These are phyloP conservation scores for Drosophila antonietae DNA, from an alignment of 2,888 invertebrate species.

Conservation along the genomic window DNA sequence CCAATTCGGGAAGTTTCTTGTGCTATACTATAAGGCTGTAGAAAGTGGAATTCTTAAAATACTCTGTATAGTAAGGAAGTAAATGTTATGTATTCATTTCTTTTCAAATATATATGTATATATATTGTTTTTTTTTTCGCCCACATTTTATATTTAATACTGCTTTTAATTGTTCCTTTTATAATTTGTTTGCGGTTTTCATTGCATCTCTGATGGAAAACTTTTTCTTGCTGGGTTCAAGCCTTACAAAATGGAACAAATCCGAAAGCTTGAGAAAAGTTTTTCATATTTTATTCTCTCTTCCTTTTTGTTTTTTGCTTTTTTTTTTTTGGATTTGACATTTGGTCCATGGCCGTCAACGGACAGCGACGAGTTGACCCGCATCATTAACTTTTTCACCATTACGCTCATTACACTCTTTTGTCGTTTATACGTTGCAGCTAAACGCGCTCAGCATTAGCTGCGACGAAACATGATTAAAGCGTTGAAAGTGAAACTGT, in stretches of 20 bases:
- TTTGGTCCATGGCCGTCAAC: conserved; percentile 66
- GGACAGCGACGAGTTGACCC: conserved; percentile 58
- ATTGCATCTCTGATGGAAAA: not conserved
- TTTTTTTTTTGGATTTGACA: conserved; percentile 63
- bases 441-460: conserved; percentile 27
- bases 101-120: too few relatives aligned
- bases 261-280: conserved; percentile 39
- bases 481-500: not conserved
- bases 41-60: not conserved
- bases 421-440: conserved; percentile 46
- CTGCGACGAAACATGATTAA: not conserved
- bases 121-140: not conserved
- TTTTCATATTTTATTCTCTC: conserved; percentile 13
- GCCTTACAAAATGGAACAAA: conserved; percentile 18
- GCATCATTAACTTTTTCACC: conserved; percentile 73
- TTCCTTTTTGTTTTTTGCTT: not conserved
- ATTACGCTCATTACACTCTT: conserved; percentile 50
- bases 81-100: too few relatives aligned
- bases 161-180: not conserved
- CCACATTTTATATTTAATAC: not conserved
- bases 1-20: conserved; percentile 42
- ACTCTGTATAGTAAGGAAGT: conserved; percentile 8
- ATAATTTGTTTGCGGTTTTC: not conserved
- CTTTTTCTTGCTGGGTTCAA: not conserved
- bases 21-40: not conserved